Conservation (phyloP, 2,888 invertebrate species). For the Plebejus melissa region DNA sequence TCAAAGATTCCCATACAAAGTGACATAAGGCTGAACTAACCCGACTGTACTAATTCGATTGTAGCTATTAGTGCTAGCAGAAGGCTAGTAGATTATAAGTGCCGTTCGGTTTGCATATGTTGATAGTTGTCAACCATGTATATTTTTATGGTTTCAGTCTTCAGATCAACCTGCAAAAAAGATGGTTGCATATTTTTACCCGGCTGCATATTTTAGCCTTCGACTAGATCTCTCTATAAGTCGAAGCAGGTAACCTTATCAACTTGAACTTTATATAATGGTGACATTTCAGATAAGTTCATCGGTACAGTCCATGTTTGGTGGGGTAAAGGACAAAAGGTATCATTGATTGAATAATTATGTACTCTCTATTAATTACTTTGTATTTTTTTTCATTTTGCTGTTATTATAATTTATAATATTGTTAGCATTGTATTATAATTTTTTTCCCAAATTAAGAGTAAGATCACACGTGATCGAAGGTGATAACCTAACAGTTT, state of each 20-base stretch:
- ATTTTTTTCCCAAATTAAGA: too few species aligned
- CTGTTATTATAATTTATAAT: neutral
- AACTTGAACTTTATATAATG: slow-evolving; percentile 4
- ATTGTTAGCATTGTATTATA: too few species aligned
- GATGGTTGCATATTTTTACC: neutral
- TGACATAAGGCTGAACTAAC: too few species aligned
- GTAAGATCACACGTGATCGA: too few species aligned
- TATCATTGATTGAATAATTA: neutral
- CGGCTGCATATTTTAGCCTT: neutral
- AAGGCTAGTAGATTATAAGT: neutral
- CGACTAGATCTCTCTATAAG: neutral
- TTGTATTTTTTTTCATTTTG: neutral
- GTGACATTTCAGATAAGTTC: slow-evolving; percentile 2
- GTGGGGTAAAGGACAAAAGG: neutral
- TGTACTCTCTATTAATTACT: neutral
- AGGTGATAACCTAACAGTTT: too few species aligned
- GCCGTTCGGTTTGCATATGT: neutral
- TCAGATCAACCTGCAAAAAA: too few species aligned
- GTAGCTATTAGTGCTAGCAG: neutral
- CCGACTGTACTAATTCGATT: neutral
- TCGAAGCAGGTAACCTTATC: neutral
- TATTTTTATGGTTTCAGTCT: neutral
- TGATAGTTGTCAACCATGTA: neutral
- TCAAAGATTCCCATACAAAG: too few species aligned
- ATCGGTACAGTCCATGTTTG: neutral